Percentiles rank a stretch among this genome's conserved stretches.
phyloP scores from a whole-genome alignment of 2,113 vertebrate species.

The Lampris megalopsis region DNA sequence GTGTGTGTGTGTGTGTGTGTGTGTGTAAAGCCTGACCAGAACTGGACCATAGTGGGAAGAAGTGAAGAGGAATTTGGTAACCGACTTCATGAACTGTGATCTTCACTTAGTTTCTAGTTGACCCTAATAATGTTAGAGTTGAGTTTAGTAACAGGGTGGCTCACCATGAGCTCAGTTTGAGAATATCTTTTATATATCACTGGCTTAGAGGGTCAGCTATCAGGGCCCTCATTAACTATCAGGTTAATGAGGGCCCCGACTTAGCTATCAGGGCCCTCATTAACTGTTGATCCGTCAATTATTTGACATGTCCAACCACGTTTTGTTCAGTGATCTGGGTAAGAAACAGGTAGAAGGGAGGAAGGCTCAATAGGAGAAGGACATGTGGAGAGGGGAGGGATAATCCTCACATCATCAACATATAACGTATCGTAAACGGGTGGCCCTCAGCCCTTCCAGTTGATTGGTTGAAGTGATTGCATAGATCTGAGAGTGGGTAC shows the following conservation, averaged over 20 bases:
- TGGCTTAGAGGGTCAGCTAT: background rate
- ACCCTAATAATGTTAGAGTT: background rate
- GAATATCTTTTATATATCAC: slow-evolving; percentile 11
- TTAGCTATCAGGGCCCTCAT: background rate
- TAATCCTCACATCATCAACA: background rate
- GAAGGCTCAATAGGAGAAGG: background rate
- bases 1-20: slow-evolving; percentile 11
- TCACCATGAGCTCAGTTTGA: no score
- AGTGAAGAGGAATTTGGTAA: slow-evolving; percentile 23
- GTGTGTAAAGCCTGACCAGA: slow-evolving; percentile 55
- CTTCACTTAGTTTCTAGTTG: slow-evolving; percentile 5
- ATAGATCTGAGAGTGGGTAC: slow-evolving; percentile 57
- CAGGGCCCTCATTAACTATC: no score
- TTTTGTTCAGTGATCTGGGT: slow-evolving; percentile 19
- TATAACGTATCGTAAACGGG: background rate
- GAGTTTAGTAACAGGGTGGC: slow-evolving; percentile 18
- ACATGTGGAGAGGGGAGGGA: background rate
- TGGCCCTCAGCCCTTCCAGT: slow-evolving; percentile 44
- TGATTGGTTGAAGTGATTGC: slow-evolving; percentile 54
- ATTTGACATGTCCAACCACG: slow-evolving; percentile 6
- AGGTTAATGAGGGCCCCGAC: no score
- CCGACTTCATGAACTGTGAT: slow-evolving; percentile 11
- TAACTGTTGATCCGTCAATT: slow-evolving; percentile 26
- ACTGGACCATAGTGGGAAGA: slow-evolving; percentile 35
- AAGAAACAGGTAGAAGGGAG: background rate